Evolutionary conservation across 92 coral and sea anemone genomes (phyloP), one percentile per base, ranked within the genome.

Genomic region (Diadumene lineata): DNA sequence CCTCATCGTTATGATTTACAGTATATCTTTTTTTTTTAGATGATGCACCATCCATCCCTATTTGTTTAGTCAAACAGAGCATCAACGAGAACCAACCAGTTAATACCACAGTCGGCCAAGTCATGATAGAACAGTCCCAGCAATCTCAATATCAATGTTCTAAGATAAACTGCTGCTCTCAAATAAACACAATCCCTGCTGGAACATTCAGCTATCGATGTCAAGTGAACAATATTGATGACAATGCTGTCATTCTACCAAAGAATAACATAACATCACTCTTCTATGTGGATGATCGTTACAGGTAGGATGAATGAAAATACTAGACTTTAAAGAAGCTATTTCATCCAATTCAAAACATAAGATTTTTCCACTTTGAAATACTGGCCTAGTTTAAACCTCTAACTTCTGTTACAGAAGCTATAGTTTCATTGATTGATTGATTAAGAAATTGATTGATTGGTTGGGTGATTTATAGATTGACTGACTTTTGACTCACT

Each of bases 1-100:
- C n/a, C n/a, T n/a, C n/a, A n/a, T n/a, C n/a, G n/a, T n/a, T n/a
- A n/a, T n/a, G n/a, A n/a, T n/a, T n/a, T n/a, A n/a, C n/a, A n/a
- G n/a, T n/a, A n/a, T n/a, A n/a, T n/a, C n/a, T n/a, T n/a, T n/a
- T n/a, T n/a, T 38, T 50, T 0, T 70, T 27, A 75, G 80, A 75
- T 64, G 72, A 75, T 32, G 80, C 72, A 17, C 80, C 80, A 32
- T 8, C 53, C 16, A 65, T 68, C 8, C 28, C 44, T 22, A 82
- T 86, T 60, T 86, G 91, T 72, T 72, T 86, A 23, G 76, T 66
- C 43, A 68, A 79, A 19, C 33, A 68, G 56, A 46, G 70, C 62
- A 83, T 94, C 21, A 31, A 69, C 4, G 97, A 91, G 75, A 84
- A 91, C 66, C 81, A 86, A 25, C 86, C 88, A 10, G 27, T 25